Percentiles rank a stretch among this genome's conserved stretches.
Evolutionary conservation across 2,113 vertebrate genomes (phyloP).

Genomic region (Phodopus roborovskii): DNA sequence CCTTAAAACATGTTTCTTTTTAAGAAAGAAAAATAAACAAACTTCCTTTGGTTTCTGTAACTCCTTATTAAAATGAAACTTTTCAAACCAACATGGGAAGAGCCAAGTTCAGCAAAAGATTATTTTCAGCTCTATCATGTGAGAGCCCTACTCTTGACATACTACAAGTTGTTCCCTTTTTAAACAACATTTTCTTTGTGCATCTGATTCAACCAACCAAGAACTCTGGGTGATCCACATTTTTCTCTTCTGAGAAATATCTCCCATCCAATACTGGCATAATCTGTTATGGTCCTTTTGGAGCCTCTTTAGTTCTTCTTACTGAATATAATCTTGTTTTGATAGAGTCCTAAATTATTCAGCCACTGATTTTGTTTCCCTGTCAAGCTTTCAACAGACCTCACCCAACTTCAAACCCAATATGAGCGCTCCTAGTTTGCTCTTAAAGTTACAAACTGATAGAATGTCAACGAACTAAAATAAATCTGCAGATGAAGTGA

Average conservation of each 20-base stretch:
- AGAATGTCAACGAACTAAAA: constrained; percentile 17
- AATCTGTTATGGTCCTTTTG: constrained; percentile 33
- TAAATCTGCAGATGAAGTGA: background rate
- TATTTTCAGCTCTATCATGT: constrained; percentile 51
- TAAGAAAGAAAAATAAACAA: constrained; percentile 57
- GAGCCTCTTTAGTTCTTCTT: constrained; percentile 20
- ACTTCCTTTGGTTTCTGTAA: constrained; percentile 65
- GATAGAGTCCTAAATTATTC: constrained; percentile 40
- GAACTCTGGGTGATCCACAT: constrained; percentile 32
- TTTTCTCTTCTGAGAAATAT: constrained; percentile 27
- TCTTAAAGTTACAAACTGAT: constrained; percentile 30
- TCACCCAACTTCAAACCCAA: constrained; percentile 48
- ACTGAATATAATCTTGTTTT: constrained; percentile 59
- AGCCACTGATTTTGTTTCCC: constrained; percentile 48
- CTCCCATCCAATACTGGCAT: constrained; percentile 24
- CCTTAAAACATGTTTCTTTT: constrained; percentile 71
- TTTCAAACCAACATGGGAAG: constrained; percentile 60
- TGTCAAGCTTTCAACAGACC: constrained; percentile 11
- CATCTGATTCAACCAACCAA: constrained; percentile 50
- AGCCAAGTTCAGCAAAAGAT: constrained; percentile 65
- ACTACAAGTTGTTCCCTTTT: constrained; percentile 42
- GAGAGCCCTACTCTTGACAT: constrained; percentile 18
- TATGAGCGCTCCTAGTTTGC: background rate
- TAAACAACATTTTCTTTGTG: constrained; percentile 57
- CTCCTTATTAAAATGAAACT: constrained; percentile 75